Evolutionary conservation across 2,113 vertebrate species (phyloP), one percentile per base, ranked within the genome.

Genomic region (Pteronura brasiliensis): DNA sequence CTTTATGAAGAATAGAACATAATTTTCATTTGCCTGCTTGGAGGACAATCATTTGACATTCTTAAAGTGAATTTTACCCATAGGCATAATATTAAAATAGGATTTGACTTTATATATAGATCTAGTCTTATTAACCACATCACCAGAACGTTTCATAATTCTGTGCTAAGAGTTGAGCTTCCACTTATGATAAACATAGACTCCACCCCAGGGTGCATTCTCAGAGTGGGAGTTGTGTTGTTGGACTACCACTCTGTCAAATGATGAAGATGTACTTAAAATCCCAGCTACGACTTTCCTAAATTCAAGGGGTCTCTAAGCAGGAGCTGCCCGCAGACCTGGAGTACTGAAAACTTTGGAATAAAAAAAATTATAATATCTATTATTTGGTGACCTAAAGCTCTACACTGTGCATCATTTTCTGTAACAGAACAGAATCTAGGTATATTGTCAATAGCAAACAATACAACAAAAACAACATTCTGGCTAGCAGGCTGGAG

Each of bases 1-100:
- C 31, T 91, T 94, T 36, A 86, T 76, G 72, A 84, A 88, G 92
- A 95, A 52, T 57, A 57, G 57, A 74, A 55, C 42, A 49, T 74
- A 88, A 93, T 96, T 96, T 97, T 55, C 86, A 90, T 89, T 92
- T 67, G 39, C 89, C 59, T 85, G 39, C 72, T 96, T 52, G 65
- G 61, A 91, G 74, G 67, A 83, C 61, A 89, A 83, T 92, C 17
- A 77, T 17, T 92, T 91, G 34, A 21, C 23, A 3, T 42, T 88
- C 55, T 95, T 83, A 71, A 92, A 87, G 71, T 80, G 55, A 88
- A 84, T 84, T 93, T 96, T 91, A 61, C 59, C 82, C 82, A 86
- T 5, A 63, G 61, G 36, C 61, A 31, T 91, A 82, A 31, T 80
- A 76, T 89, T 76, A 93, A 97, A 96, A 79, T 74, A 95, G 59